Evolutionary conservation across 2,797 vertebrate species (phyloP).

Genomic region (Poecile montanus): DNA sequence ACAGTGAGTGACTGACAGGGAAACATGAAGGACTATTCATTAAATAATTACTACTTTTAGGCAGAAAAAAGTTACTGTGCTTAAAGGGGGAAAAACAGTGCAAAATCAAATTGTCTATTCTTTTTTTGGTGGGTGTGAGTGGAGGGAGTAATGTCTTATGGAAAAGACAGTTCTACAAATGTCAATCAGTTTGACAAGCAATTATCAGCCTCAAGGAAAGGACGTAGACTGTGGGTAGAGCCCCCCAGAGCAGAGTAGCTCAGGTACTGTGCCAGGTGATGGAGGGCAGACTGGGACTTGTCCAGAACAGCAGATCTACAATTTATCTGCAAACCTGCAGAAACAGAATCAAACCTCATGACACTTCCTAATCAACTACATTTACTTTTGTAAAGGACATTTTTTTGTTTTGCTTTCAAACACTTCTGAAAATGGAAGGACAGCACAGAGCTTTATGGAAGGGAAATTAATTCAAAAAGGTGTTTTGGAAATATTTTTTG

Average conservation of each 20-base stretch:
- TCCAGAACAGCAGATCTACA: background rate
- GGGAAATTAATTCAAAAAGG: background rate
- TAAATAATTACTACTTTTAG: slow-evolving; percentile 83
- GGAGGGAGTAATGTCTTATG: slow-evolving; percentile 72
- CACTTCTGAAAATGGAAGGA: background rate
- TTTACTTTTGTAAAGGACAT: background rate
- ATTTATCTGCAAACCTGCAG: background rate
- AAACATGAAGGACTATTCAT: slow-evolving; percentile 78
- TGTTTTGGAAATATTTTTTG: background rate
- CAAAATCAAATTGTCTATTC: slow-evolving; percentile 78
- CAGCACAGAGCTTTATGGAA: background rate
- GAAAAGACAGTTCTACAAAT: slow-evolving; percentile 80
- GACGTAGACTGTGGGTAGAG: slow-evolving; percentile 51
- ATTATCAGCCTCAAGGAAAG: slow-evolving; percentile 80
- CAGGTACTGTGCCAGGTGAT: background rate
- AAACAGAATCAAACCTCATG: background rate
- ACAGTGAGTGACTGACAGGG: slow-evolving; percentile 77
- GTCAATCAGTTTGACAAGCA: slow-evolving; percentile 86
- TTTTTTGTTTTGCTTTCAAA: background rate
- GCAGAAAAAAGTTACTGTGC: slow-evolving; percentile 66
- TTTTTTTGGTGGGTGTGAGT: slow-evolving; percentile 67
- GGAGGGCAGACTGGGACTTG: background rate
- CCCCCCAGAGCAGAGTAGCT: background rate
- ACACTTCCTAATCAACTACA: background rate
- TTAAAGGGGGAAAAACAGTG: slow-evolving; percentile 66